Base-by-base conservation (phyloP, 2,797 vertebrate species). In the Gymnothorax javanicus region DNA sequence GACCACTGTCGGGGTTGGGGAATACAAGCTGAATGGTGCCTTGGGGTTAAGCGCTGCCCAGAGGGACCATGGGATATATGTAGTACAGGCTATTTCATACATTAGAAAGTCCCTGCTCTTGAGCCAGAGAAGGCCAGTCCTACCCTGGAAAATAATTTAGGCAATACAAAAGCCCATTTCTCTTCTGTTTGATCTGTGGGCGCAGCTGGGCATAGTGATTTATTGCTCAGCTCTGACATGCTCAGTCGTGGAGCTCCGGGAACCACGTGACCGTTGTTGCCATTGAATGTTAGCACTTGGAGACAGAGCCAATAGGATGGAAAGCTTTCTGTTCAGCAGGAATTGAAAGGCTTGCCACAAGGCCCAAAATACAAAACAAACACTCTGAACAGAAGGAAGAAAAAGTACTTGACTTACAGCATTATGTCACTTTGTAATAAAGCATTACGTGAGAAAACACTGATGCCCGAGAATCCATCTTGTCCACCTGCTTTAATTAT, bases 161-260 rank as follows among this genome's bases (percentile, higher is more conserved):
- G 83, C 88, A 86, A 90, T 91, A 94, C 89, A 95, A 94, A 94
- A 95, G 90, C 86, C 89, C 89, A 92, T 94, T 95, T 95, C 93
- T 95, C 93, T 93, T 93, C 89, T 88, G 92, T 92, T 94, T 95
- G 90, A 95, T 95, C 90, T 87, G 85, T 90, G 85, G 43, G 83
- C 90, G 88, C 92, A 96, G 93, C 93, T 96, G 94, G 91, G 91
- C 90, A 90, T 89, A 64, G 90, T 87, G 91, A 93, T 90, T 91
- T 93, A 94, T 94, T 93, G 89, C 23, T 75, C 86, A 79, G 79
- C 89, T 84, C 84, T 89, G 67, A 91, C 33, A 85, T 89, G 84
- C 85, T 77, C 87, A 85, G 87, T 89, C 89, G 83, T 11, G 71
- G 71, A 83, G 56, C 77, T 85, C 69, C 54, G 2, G 62, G 90